Percentiles rank a stretch among this genome's conserved stretches.
These are phyloP conservation scores for Nanorana parkeri DNA, from an alignment of 2,113 vertebrate species.

Conservation along the genomic window DNA sequence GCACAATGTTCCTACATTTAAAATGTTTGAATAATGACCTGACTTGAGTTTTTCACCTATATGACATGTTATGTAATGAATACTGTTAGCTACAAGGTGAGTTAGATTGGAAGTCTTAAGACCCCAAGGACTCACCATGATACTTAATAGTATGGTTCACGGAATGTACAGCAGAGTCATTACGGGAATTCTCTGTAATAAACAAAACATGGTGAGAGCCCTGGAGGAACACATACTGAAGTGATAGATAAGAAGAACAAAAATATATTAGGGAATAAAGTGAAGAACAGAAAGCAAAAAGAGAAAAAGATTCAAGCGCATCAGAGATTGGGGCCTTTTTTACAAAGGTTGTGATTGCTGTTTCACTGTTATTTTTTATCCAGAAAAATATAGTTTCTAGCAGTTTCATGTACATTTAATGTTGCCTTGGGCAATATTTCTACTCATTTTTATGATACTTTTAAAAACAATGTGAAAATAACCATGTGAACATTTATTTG, in stretches of 20 bases:
- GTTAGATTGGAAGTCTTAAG: constrained; percentile 67
- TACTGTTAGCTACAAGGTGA: constrained; percentile 70
- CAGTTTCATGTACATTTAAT: too few relatives aligned
- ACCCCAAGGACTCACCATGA: constrained; percentile 88
- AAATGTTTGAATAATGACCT: background rate
- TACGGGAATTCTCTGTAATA: constrained; percentile 90
- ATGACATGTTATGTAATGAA: constrained; percentile 62
- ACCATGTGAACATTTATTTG: too few relatives aligned
- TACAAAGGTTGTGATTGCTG: too few relatives aligned
- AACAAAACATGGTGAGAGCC: constrained; percentile 77
- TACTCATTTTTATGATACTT: too few relatives aligned
- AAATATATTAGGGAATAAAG: background rate
- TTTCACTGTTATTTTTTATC: too few relatives aligned
- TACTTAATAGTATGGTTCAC: constrained; percentile 87
- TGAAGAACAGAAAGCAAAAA: too few relatives aligned
- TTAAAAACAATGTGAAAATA: too few relatives aligned
- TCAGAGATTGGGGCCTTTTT: too few relatives aligned
- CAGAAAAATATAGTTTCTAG: too few relatives aligned
- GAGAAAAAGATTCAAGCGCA: too few relatives aligned
- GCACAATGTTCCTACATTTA: background rate
- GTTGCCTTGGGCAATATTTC: too few relatives aligned
- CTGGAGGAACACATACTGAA: constrained; percentile 55
- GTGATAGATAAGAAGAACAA: constrained; percentile 25
- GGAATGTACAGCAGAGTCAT: constrained; percentile 76
- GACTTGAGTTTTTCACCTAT: background rate